A percentile compares a stretch with the other conserved stretches of the same genome.
These are phyloP conservation scores for Sebastes aleutianus DNA, from an alignment of 2,797 vertebrate species.

Conservation along the genomic window DNA sequence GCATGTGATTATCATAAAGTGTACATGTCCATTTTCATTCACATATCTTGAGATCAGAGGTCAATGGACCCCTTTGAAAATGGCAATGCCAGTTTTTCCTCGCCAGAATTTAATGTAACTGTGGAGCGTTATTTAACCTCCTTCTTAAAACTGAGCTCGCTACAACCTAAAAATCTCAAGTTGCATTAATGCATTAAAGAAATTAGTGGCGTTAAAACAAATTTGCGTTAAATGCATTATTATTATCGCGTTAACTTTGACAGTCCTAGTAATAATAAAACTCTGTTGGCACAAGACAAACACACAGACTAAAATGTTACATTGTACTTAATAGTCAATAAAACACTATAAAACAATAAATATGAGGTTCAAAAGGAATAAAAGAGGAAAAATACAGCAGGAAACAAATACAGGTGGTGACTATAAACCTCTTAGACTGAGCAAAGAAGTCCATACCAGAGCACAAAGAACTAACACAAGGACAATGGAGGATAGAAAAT, in stretches of 20 bases:
- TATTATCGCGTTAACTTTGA: too few relatives aligned
- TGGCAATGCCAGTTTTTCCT: too few relatives aligned
- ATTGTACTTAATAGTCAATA: constrained; percentile 11
- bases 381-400: background rate
- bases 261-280: background rate
- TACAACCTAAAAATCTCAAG: too few relatives aligned
- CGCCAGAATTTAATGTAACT: fast-evolving
- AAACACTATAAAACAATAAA: constrained; percentile 8
- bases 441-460: too few relatives aligned
- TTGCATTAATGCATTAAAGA: too few relatives aligned
- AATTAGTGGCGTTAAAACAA: too few relatives aligned
- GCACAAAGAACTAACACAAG: background rate
- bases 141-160: too few relatives aligned
- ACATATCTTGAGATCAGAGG: too few relatives aligned
- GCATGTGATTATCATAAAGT: too few relatives aligned
- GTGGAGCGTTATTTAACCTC: too few relatives aligned
- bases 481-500: background rate
- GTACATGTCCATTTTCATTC: fast-evolving
- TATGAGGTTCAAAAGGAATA: background rate
- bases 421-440: background rate
- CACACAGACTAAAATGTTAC: background rate
- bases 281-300: background rate
- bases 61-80: too few relatives aligned
- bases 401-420: background rate
- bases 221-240: too few relatives aligned